A percentile compares a stretch with the other conserved stretches of the same genome.
These are phyloP conservation scores for Erythrocercus mccallii DNA, from an alignment of 2,113 vertebrate genomes.

Conservation along the genomic window DNA sequence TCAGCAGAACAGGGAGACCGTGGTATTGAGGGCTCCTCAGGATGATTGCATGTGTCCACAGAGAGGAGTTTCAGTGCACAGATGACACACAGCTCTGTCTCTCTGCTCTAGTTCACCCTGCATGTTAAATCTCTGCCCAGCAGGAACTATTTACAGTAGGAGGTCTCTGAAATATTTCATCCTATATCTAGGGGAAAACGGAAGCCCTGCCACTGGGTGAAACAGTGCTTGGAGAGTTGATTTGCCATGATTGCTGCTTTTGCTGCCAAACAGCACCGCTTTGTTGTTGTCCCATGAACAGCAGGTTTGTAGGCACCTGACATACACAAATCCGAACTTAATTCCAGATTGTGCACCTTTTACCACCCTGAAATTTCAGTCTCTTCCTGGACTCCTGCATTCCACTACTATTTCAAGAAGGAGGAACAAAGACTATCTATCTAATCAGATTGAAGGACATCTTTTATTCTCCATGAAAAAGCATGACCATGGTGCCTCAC, in stretches of 20 bases:
- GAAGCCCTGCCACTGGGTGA: background rate
- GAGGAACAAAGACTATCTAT: background rate
- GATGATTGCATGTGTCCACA: rapidly evolving
- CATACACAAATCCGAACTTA: background rate
- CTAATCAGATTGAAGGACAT: background rate
- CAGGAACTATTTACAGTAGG: background rate
- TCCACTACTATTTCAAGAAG: background rate
- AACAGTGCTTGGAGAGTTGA: background rate
- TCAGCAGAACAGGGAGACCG: background rate
- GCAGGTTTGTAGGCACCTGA: background rate
- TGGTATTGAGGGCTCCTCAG: background rate
- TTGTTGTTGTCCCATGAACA: background rate
- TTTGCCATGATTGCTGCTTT: background rate
- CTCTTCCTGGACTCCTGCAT: background rate
- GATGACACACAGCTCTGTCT: background rate
- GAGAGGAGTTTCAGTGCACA: background rate
- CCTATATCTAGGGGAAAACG: background rate
- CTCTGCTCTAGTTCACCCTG: background rate
- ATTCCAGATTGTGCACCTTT: background rate
- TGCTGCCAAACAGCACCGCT: background rate
- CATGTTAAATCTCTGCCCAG: background rate
- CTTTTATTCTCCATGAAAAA: background rate
- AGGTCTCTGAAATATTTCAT: background rate
- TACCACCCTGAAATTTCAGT: background rate
- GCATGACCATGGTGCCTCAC: background rate